These are phyloP conservation scores for Muntiacus reevesi DNA, from an alignment of 2,113 vertebrate genomes.

Conservation along the genomic window DNA sequence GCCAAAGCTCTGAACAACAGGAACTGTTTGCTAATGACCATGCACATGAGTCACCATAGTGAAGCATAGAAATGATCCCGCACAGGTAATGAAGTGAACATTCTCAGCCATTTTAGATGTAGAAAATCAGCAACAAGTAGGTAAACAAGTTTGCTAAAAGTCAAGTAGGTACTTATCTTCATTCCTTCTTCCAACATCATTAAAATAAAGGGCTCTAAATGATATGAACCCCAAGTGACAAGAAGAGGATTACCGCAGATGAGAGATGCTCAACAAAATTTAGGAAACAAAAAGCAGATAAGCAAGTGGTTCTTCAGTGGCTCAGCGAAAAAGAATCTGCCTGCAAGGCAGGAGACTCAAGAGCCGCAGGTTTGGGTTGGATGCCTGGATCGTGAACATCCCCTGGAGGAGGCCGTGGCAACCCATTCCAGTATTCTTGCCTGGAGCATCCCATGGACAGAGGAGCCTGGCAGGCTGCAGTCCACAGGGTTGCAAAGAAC, in stretches of 20 bases:
- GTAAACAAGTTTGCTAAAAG: background rate
- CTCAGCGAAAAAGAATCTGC: background rate
- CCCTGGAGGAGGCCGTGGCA: background rate
- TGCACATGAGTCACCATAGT: background rate
- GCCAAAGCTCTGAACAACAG: background rate
- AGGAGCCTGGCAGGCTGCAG: background rate
- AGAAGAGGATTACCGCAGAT: background rate
- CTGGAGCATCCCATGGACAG: background rate
- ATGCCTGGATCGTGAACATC: background rate
- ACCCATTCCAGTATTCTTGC: background rate
- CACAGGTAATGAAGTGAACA: background rate
- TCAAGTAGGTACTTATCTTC: background rate
- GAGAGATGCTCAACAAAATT: background rate
- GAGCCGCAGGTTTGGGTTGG: accelerated
- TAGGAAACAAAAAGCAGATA: background rate
- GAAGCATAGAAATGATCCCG: background rate
- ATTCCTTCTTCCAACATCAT: background rate
- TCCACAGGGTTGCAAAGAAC: background rate
- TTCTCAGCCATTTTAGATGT: background rate
- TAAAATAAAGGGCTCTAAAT: background rate
- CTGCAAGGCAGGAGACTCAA: background rate
- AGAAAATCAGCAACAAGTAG: background rate
- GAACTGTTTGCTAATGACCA: background rate
- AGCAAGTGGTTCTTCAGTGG: background rate
- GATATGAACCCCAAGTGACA: background rate